phyloP scores from a whole-genome alignment of 2,888 invertebrate species.

The Mimachlamys varia region DNA sequence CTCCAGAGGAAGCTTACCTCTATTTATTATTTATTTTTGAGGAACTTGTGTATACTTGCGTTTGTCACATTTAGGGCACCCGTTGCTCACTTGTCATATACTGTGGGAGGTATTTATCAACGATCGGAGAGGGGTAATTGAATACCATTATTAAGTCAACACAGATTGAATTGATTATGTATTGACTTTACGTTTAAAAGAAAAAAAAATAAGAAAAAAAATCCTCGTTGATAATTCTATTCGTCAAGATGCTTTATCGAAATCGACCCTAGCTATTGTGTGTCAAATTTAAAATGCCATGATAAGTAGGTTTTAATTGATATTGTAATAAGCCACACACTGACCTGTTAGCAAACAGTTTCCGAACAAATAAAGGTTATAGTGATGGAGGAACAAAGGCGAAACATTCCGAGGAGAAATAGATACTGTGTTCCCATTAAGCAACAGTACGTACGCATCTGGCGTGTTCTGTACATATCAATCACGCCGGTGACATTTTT shows the following conservation, averaged over 20 bases:
- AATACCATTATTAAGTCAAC: neutral
- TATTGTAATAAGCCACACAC: constrained; percentile 31
- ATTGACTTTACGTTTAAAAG: neutral
- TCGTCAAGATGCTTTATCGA: constrained; percentile 5
- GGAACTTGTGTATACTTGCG: neutral
- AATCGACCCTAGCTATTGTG: neutral
- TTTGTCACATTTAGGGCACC: neutral
- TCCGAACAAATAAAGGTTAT: neutral
- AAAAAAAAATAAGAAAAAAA: neutral
- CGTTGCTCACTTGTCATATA: constrained; percentile 1
- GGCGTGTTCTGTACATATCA: constrained; percentile 6
- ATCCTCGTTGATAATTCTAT: neutral
- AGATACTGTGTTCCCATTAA: neutral
- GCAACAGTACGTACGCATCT: neutral
- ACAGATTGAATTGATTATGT: neutral
- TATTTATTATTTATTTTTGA: neutral
- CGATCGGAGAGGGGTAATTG: neutral
- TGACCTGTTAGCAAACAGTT: neutral
- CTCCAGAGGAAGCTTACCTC: neutral
- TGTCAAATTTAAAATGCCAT: neutral
- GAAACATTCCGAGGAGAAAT: neutral
- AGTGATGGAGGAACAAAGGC: neutral
- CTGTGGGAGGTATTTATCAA: constrained; percentile 12
- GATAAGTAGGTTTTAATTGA: constrained; percentile 27
- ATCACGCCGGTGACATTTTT: neutral